Evolutionary conservation across 2,888 invertebrate genomes (phyloP).

Genomic region (Drosophila ustulata): DNA sequence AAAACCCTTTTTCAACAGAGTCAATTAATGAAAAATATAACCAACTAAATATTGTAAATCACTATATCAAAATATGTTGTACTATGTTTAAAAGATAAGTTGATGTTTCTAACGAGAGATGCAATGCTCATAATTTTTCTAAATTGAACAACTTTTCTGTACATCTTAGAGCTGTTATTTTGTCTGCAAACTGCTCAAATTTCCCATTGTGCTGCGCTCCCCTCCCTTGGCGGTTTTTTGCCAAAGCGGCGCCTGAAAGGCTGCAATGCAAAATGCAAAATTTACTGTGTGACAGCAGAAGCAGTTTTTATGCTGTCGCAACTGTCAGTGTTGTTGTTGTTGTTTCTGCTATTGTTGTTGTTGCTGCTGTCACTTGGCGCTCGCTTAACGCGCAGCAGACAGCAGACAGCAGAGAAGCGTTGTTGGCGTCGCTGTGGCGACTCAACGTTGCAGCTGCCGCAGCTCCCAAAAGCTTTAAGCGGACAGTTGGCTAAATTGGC

Average conservation of each 20-base stretch:
- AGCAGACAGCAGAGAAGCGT: no score
- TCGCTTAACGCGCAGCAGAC: neutral
- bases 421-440: neutral
- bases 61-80: no score
- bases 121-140: no score
- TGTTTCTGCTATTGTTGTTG: slow-evolving; percentile 33
- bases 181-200: no score
- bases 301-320: slow-evolving; percentile 9
- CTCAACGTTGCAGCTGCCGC: slow-evolving; percentile 3
- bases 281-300: slow-evolving; percentile 28
- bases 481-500: slow-evolving; percentile 47
- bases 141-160: no score
- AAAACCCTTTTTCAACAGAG: no score
- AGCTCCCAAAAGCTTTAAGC: slow-evolving; percentile 30
- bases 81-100: no score
- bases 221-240: slow-evolving; percentile 59
- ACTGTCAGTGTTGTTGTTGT: slow-evolving; percentile 35
- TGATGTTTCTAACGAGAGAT: no score
- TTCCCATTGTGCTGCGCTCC: neutral
- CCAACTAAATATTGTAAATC: no score
- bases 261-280: slow-evolving; percentile 62
- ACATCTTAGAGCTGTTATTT: no score
- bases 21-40: no score
- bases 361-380: slow-evolving; percentile 58
- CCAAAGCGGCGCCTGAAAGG: slow-evolving; percentile 46